Percentiles rank a stretch among this genome's conserved stretches.
Conservation (phyloP, 1,140 invertebrate species). For the Caenorhabditis remanei region DNA sequence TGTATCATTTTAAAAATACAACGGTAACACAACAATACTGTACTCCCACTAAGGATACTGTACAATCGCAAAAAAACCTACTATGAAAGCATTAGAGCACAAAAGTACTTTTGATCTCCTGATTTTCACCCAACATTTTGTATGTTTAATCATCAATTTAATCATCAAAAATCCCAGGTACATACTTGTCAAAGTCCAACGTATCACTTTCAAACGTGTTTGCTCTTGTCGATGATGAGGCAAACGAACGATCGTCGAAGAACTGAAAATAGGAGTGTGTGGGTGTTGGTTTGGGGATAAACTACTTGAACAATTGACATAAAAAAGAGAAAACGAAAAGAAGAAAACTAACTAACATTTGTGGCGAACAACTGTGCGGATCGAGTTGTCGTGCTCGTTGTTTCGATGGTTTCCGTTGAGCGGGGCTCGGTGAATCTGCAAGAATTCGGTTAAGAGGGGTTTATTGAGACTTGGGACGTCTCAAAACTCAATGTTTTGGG, state of each 20-base stretch:
- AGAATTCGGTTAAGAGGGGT: background rate
- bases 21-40: no score
- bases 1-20: no score
- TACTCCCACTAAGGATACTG: no score
- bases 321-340: no score
- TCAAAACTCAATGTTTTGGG: no score
- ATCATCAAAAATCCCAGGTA: background rate
- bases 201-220: constrained; percentile 59
- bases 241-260: constrained; percentile 35
- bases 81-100: no score
- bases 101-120: no score
- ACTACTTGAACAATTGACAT: background rate
- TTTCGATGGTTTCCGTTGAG: constrained; percentile 34
- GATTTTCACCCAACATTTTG: no score
- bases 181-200: constrained; percentile 61
- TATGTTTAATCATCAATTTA: no score
- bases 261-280: constrained; percentile 5
- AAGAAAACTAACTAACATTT: constrained; percentile 3
- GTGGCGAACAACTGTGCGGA: constrained; percentile 47
- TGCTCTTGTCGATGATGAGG: constrained; percentile 36
- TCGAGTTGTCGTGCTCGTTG: background rate
- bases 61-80: no score
- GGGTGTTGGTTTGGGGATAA: background rate
- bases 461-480: no score
- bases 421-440: constrained; percentile 17